Base-by-base conservation (phyloP, 2,888 invertebrate genomes). In the Gortyna flavago region DNA sequence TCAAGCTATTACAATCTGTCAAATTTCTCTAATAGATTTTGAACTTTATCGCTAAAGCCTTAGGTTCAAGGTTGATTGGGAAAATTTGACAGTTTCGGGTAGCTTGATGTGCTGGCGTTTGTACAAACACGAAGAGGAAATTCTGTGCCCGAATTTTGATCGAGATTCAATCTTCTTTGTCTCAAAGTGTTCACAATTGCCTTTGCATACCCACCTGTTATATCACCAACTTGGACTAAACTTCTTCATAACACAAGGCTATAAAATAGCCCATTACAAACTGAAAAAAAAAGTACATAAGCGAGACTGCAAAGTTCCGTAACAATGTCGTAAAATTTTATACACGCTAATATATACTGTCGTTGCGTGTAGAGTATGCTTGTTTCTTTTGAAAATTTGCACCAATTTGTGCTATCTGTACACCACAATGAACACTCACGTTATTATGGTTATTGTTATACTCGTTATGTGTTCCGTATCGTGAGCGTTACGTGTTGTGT, bases 311-410 rank as follows among this genome's bases (percentile, higher is more conserved):
- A 73, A 76, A 68, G 68, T 71, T 67, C 54, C 75, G 62, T 78
- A 85, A 85, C 79, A 67, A 85, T 71, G 75, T 85, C 78, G 66
- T 85, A 81, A 85, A 85, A 85, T 85, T 84, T 80, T 78, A 87
- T 75, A 78, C 68, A 85, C 54, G 2, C 61, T 68, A n/a, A n/a
- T n/a, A 64, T 75, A 48, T 57, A 65, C 41, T 66, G 18, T 18
- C 61, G 38, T 78, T 80, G 80, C 70, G 76, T 77, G 73, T 79
- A 81, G 72, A 76, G 48, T 72, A n/a, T 64, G 51, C 70, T 64
- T 75, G 75, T 72, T 75, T 78, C 81, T 87, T 87, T 81, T 85
- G 72, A 83, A 71, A 85, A 80, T 83, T 80, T 74, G 69, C 79
- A 70, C 68, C 69, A 79, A 79, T 85, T 83, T 85, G 70, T 85